Percentiles rank a stretch among this genome's conserved stretches.
Conservation (phyloP, 2,113 vertebrate species). For the Columbina picui region DNA sequence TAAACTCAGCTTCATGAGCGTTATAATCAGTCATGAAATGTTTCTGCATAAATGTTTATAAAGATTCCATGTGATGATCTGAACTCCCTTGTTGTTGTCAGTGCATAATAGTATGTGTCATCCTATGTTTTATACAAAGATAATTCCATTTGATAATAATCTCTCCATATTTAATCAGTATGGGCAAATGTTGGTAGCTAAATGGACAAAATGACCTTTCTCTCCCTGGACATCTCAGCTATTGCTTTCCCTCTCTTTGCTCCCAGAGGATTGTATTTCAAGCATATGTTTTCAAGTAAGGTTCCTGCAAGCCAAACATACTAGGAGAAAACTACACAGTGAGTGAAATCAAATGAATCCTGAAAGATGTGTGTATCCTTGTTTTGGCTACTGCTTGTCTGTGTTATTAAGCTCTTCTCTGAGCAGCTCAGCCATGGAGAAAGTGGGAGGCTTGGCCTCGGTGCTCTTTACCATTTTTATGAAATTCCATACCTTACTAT, state of each 20-base stretch:
- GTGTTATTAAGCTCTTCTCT: not conserved
- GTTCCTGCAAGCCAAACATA: not conserved
- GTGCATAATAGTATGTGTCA: not conserved
- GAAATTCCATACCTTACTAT: not conserved
- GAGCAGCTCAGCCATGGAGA: not conserved
- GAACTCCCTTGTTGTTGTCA: not conserved
- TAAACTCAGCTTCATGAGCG: not conserved
- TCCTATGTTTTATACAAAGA: not conserved
- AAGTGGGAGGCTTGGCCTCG: not conserved
- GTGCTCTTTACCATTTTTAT: not conserved
- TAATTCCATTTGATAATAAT: not conserved
- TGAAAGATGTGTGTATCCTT: not conserved
- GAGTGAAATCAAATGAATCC: not conserved
- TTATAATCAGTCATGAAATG: not conserved
- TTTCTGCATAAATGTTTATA: not conserved
- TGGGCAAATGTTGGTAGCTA: not conserved
- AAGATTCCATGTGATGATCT: not conserved
- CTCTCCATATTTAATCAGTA: not conserved
- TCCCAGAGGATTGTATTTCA: not conserved
- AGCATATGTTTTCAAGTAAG: not conserved
- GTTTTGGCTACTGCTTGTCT: not conserved
- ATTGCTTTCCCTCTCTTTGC: not conserved
- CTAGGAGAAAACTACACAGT: not conserved
- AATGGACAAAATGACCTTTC: not conserved
- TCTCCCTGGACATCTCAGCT: not conserved